Evolutionary conservation across 2,797 vertebrate species (phyloP), one percentile per base, ranked within the genome.

Genomic region (Crocodylus rhombifer): DNA sequence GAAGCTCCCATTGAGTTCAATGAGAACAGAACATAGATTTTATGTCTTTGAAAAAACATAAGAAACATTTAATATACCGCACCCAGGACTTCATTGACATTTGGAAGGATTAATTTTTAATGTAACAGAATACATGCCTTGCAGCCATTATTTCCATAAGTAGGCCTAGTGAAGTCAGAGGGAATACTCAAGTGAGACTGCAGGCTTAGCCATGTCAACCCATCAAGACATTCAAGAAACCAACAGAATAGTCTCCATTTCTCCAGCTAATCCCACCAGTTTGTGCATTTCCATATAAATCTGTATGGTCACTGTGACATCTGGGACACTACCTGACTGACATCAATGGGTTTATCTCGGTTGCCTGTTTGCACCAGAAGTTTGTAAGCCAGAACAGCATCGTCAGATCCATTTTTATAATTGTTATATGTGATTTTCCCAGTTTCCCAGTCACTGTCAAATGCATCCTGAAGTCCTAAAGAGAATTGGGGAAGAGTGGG

Each of bases 321-420:
- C 42, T 58, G 63, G 92, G 55, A 94, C 84, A 36, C 26, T 97
- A 99, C 99, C 99, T 98, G 99, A 96, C 97, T 99, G 94, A 98
- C 95, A 97, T 99, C 99, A 93, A 99, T 98, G 83, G 99, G 99
- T 93, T 99, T 99, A n/a, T 99, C 99, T 18, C 98, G 97, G 94
- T 98, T 98, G 95, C 99, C 99, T 0, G 99, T 99, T 97, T 99
- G 99, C 89, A 99, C 99, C 96, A 99, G 95, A 76, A 99, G 99
- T 88, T 99, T 99, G 96, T 99, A 99, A 73, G 99, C 99, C 93
- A 99, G 97, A 84, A 99, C 98, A 5, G 98, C 99, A 63, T 99
- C 99, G 0, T 99, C 99, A 0, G 99, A 99, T 93, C 99, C 99
- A 20, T 99, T 99, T 96, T 97, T 99, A 74, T 99, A 99, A 98